Evolutionary conservation across 2,113 vertebrate species (phyloP).

Genomic region (Psophia crepitans): DNA sequence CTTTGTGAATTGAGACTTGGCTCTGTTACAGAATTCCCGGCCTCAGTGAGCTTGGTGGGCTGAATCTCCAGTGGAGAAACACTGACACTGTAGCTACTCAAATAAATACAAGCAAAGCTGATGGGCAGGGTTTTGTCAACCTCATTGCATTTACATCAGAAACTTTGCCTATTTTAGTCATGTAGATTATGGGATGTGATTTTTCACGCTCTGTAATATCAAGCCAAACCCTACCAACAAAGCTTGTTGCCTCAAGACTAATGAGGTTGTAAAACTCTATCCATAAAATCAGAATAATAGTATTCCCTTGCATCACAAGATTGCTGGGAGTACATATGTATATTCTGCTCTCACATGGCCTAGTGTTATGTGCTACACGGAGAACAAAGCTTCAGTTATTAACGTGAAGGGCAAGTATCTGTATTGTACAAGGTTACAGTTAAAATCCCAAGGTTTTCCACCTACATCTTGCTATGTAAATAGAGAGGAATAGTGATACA

Average conservation of each 20-base stretch:
- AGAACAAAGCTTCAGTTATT: constrained; percentile 30
- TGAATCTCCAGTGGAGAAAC: neutral
- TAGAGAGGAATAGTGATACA: neutral
- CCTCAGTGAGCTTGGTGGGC: neutral
- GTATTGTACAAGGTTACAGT: neutral
- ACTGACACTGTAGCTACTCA: neutral
- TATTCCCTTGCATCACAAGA: neutral
- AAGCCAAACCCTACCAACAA: constrained; percentile 48
- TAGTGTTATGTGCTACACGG: neutral
- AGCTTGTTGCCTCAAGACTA: constrained; percentile 64
- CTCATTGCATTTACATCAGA: constrained; percentile 15
- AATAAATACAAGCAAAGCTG: neutral
- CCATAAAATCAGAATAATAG: constrained; percentile 66
- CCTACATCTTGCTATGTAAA: neutral
- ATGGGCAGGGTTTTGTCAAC: neutral
- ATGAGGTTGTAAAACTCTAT: constrained; percentile 65
- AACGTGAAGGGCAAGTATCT: neutral
- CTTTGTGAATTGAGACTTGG: neutral
- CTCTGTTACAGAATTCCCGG: neutral
- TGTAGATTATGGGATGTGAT: constrained; percentile 51
- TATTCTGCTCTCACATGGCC: neutral
- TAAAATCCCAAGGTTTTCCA: constrained; percentile 24
- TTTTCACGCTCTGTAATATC: constrained; percentile 53
- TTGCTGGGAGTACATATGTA: constrained; percentile 8
- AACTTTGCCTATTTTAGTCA: neutral